Conservation (phyloP, 92 coral and sea anemone genomes). For the Zoanthus gigantus region DNA sequence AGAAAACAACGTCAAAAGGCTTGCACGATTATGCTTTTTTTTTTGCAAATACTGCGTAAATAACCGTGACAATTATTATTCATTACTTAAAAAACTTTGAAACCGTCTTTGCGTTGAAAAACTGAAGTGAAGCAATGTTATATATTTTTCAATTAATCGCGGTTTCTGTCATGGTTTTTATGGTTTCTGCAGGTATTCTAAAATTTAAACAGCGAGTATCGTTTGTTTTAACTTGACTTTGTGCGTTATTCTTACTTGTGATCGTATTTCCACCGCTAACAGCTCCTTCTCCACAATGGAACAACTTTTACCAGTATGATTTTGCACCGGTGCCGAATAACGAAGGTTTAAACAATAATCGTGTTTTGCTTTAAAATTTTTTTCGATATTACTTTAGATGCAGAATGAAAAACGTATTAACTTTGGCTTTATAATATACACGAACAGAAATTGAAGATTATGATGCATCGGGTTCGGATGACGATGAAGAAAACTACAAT, state of each 20-base stretch:
- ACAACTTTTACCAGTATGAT: conserved; percentile 67
- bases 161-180: background rate
- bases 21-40: background rate
- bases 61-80: no score
- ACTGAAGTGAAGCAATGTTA: background rate
- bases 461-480: conserved; percentile 18
- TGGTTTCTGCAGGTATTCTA: conserved; percentile 38
- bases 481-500: background rate
- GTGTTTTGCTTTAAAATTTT: background rate
- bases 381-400: background rate
- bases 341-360: conserved; percentile 62
- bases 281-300: conserved; percentile 73
- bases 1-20: background rate
- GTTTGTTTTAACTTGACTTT: background rate
- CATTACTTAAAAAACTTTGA: no score
- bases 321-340: conserved; percentile 51
- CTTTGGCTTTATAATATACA: background rate
- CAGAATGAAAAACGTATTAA: background rate
- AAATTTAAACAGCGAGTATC: no score
- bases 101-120: background rate
- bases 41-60: background rate
- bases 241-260: conserved; percentile 1
- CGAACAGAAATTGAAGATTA: conserved; percentile 26
- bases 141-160: background rate
- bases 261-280: background rate